phyloP scores from a whole-genome alignment of 2,888 invertebrate species.

The Desoria tigrina region DNA sequence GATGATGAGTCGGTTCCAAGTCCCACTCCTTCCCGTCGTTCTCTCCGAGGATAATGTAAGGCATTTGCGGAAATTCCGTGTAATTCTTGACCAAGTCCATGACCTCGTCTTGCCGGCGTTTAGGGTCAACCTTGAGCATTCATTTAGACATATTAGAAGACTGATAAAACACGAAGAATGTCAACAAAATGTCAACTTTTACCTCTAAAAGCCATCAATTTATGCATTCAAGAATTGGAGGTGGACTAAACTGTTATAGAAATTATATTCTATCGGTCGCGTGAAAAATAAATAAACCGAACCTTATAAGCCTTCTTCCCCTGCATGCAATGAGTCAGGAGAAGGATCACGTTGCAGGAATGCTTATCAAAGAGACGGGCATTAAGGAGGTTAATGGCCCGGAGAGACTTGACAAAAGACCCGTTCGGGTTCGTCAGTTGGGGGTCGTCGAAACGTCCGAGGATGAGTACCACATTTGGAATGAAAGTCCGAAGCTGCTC shows the following conservation, averaged over 20 bases:
- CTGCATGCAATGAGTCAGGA: slow-evolving; percentile 40
- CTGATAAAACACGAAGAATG: no score
- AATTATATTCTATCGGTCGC: no score
- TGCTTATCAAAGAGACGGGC: slow-evolving; percentile 31
- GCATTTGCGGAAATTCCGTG: slow-evolving; percentile 32
- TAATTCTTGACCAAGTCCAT: slow-evolving; percentile 24
- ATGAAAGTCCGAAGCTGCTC: slow-evolving; percentile 29
- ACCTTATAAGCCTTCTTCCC: slow-evolving; percentile 19
- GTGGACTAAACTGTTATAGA: no score
- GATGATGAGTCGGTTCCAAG: neutral
- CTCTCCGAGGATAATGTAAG: slow-evolving; percentile 35
- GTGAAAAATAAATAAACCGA: no score
- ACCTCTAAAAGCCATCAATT: no score
- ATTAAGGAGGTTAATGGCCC: slow-evolving; percentile 37
- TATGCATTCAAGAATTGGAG: no score
- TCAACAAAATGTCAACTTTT: no score
- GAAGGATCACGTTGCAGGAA: slow-evolving; percentile 39
- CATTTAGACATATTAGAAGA: no score
- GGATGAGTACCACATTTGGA: slow-evolving; percentile 36
- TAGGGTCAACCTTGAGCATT: no score
- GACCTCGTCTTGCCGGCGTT: slow-evolving; percentile 18
- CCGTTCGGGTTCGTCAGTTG: slow-evolving; percentile 23
- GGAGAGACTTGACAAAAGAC: slow-evolving; percentile 32
- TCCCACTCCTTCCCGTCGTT: slow-evolving; percentile 31
- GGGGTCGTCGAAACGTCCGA: slow-evolving; percentile 34